These are phyloP conservation scores for Limanda limanda DNA, from an alignment of 2,113 vertebrate genomes.

Conservation along the genomic window DNA sequence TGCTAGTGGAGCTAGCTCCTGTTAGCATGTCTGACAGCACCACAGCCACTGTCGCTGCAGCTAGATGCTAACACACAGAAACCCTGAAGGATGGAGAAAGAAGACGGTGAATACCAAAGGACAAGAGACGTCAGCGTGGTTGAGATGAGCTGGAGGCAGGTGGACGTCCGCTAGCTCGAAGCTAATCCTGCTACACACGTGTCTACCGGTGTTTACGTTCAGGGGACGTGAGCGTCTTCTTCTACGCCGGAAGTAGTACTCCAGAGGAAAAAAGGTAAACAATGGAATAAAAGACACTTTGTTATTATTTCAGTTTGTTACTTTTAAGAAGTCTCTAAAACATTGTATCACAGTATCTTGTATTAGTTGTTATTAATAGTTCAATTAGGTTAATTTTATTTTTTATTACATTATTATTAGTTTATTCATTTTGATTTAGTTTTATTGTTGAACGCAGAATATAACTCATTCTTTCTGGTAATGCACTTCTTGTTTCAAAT, in stretches of 20 bases:
- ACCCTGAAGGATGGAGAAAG: rapidly evolving
- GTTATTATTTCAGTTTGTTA: too few species aligned
- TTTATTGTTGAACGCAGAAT: too few species aligned
- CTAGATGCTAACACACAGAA: not conserved
- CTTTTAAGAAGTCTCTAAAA: too few species aligned
- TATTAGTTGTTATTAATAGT: too few species aligned
- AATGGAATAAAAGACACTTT: too few species aligned
- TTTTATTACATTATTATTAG: too few species aligned
- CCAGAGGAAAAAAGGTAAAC: not conserved
- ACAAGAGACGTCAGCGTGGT: not conserved
- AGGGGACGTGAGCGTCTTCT: slow-evolving; percentile 9
- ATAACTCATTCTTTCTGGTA: too few species aligned
- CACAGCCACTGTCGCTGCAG: not conserved
- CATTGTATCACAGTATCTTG: too few species aligned
- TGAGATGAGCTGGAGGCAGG: too few species aligned
- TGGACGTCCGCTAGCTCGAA: not conserved
- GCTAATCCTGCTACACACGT: not conserved
- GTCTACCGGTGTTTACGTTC: not conserved
- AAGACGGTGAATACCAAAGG: not conserved
- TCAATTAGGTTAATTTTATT: too few species aligned
- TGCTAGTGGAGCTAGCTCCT: slow-evolving; percentile 19
- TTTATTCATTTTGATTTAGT: too few species aligned
- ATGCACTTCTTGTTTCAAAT: too few species aligned
- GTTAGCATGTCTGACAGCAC: slow-evolving; percentile 33
- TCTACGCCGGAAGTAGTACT: slow-evolving; percentile 53